These are phyloP conservation scores for Pocillopora grandis DNA, from an alignment of 92 coral and sea anemone genomes.

Conservation along the genomic window DNA sequence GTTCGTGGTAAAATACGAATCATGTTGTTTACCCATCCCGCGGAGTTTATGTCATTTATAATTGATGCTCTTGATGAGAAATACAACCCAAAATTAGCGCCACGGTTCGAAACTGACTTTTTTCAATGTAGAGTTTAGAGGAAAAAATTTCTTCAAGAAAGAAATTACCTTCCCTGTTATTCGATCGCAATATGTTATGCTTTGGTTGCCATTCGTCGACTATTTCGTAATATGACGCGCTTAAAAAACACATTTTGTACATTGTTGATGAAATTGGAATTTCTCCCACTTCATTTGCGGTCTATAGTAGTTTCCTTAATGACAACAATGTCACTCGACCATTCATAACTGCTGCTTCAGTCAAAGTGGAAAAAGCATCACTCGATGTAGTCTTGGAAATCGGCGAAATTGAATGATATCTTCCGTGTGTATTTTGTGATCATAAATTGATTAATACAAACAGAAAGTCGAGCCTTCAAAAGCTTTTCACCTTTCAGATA, in stretches of 20 bases:
- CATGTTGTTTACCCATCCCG: conserved; percentile 42
- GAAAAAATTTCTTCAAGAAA: not conserved
- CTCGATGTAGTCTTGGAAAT: conserved; percentile 3
- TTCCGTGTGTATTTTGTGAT: conserved; percentile 19
- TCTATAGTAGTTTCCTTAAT: conserved; percentile 48
- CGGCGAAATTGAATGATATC: conserved; percentile 15
- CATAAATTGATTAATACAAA: conserved; percentile 35
- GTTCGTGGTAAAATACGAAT: conserved; percentile 21
- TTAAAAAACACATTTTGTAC: not conserved
- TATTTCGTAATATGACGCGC: conserved; percentile 30
- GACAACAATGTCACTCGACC: conserved; percentile 62
- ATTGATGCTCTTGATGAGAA: conserved; percentile 45
- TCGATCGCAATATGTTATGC: not conserved
- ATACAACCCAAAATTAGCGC: conserved; percentile 40
- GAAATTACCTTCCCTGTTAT: not conserved
- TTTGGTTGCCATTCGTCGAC: not conserved
- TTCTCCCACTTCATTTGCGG: conserved; percentile 72
- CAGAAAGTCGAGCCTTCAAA: conserved; percentile 23
- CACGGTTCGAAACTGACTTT: conserved; percentile 26
- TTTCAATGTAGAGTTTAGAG: not conserved
- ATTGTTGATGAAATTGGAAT: conserved; percentile 53
- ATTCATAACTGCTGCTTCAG: conserved; percentile 50
- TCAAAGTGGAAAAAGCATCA: not conserved
- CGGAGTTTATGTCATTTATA: conserved; percentile 35
- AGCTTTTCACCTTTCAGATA: conserved; percentile 20